A percentile compares a stretch with the other conserved stretches of the same genome.
Evolutionary conservation across 2,113 vertebrate genomes (phyloP).

Genomic region (Trichechus manatus): DNA sequence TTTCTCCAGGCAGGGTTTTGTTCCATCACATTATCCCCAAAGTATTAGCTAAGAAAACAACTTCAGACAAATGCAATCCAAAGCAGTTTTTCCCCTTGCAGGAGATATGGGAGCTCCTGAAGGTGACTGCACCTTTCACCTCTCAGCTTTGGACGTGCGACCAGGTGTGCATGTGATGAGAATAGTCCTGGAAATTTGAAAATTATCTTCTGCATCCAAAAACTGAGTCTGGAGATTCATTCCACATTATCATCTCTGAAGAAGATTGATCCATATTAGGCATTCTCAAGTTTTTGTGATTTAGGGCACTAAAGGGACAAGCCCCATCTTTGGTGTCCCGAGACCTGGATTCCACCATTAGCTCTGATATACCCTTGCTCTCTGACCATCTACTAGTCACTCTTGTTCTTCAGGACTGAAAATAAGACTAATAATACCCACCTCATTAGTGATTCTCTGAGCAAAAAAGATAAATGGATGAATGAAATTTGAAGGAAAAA

Average conservation of each 20-base stretch:
- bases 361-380: background rate
- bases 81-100: constrained; percentile 55
- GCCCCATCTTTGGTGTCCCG: background rate
- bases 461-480: background rate
- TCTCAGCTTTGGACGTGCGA: background rate
- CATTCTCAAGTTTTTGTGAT: background rate
- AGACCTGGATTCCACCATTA: background rate
- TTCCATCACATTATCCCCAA: constrained; percentile 87
- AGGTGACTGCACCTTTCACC: background rate
- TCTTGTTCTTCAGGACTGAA: background rate
- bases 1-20: constrained; percentile 85
- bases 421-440: background rate
- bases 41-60: constrained; percentile 83
- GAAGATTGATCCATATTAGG: background rate
- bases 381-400: background rate
- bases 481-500: constrained; percentile 24
- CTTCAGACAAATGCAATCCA: constrained; percentile 72
- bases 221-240: background rate
- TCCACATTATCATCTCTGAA: background rate
- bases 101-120: background rate
- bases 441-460: background rate
- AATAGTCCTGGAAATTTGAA: background rate
- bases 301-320: background rate
- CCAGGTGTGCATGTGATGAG: background rate
- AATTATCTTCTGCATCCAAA: background rate